Base-by-base conservation (phyloP, 2,888 invertebrate genomes). In the Uropetala carovei region DNA sequence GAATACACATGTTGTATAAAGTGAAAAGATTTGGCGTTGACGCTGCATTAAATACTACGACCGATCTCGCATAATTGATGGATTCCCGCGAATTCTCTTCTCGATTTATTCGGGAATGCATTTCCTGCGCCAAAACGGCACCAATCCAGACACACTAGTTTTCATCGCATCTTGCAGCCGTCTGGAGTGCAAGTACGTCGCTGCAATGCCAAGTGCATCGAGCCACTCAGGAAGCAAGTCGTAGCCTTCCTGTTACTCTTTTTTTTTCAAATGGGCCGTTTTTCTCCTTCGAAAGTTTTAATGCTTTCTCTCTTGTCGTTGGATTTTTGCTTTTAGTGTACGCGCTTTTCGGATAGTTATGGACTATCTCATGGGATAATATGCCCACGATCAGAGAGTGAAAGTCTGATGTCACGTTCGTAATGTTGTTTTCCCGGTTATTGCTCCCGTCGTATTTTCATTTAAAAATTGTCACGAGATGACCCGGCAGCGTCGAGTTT, bases 161-260 rank as follows among this genome's bases (percentile, higher is more conserved):
- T 75, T 75, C 75, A 75, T 22, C 75, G 22, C 27, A 4, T 75
- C 13, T 18, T 75, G 11, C 27, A 27, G 5, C 75, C 75, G 22
- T 75, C 27, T 27, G 10, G 27, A 75, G 75, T 75, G 27, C 27
- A 27, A 75, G 22, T 22, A 10, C 22, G 27, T 27, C 14, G 11
- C 27, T 75, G 75, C 75, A 75, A 75, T 75, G 75, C 75, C 75
- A 75, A 75, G 75, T 75, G 75, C 75, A 75, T 27, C 75, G 10
- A 75, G 22, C 22, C 75, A 75, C 22, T 27, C 5, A 27, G 11
- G 75, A 27, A 43, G 43, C n/a, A 43, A 3, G 43, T 43, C 1
- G 43, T 43, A 43, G 43, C 68, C 22, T n/a, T 22, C n/a, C 10
- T 75, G 75, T 43, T 43, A 43, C 5, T 43, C 5, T 5, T 27